These are phyloP conservation scores for Nestor notabilis DNA, from an alignment of 2,113 vertebrate genomes.

Conservation along the genomic window DNA sequence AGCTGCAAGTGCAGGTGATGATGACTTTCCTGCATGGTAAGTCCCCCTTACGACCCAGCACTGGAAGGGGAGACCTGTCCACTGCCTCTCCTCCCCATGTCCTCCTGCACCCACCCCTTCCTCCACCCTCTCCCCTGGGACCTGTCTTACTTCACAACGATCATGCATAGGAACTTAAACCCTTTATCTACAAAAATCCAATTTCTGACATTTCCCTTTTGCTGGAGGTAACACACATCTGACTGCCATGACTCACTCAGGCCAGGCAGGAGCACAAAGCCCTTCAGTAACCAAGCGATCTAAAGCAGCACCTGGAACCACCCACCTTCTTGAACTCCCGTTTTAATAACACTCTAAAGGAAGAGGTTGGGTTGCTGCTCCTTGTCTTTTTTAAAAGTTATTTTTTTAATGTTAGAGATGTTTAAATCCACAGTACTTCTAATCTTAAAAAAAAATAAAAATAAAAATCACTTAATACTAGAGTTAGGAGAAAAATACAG, in stretches of 20 bases:
- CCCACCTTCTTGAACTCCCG: background rate
- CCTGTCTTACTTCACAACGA: background rate
- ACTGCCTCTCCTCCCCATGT: background rate
- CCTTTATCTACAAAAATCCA: background rate
- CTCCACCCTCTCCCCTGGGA: background rate
- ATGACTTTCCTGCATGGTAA: background rate
- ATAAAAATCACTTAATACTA: background rate
- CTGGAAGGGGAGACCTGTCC: background rate
- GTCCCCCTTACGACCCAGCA: fast-evolving
- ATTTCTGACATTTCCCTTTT: background rate
- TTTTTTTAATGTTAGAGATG: background rate
- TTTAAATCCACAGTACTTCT: background rate
- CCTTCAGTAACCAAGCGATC: background rate
- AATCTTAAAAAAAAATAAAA: background rate
- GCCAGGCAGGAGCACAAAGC: background rate
- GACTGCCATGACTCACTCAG: fast-evolving
- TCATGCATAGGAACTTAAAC: background rate
- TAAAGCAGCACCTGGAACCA: background rate
- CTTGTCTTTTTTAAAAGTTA: background rate
- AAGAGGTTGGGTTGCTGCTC: background rate
- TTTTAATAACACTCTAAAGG: background rate
- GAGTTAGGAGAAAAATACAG: background rate
- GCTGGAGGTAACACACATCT: background rate
- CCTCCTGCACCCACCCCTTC: background rate
- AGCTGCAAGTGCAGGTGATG: fast-evolving